Evolutionary conservation across 2,797 vertebrate genomes (phyloP).

Genomic region (Sebastes aleutianus): DNA sequence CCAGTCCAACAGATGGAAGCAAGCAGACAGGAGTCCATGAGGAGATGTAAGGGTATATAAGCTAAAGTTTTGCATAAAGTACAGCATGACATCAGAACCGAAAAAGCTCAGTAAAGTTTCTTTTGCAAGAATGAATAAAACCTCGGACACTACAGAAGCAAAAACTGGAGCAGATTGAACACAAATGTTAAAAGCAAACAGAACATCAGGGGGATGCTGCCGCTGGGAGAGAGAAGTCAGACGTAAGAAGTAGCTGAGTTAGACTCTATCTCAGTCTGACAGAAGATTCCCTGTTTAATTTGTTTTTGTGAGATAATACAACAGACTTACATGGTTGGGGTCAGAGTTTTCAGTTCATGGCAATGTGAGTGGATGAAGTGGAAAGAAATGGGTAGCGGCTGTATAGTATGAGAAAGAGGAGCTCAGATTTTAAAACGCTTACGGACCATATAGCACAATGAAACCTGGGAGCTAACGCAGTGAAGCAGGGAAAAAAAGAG

Average conservation of each 20-base stretch:
- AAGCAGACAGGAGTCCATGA: not conserved
- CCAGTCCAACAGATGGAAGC: not conserved
- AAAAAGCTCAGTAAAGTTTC: constrained; percentile 40
- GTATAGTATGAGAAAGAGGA: not conserved
- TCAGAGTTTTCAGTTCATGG: not conserved
- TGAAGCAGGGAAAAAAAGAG: constrained; percentile 2
- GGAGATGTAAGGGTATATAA: not conserved
- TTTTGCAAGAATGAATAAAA: not conserved
- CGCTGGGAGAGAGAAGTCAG: not conserved
- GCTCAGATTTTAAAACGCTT: not conserved
- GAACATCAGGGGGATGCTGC: not conserved
- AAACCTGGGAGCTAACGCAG: not conserved
- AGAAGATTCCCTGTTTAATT: not conserved
- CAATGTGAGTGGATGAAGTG: not conserved
- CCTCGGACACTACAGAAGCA: not conserved
- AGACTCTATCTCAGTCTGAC: not conserved
- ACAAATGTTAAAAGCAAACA: not conserved
- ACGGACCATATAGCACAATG: not conserved
- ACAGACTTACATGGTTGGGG: not conserved
- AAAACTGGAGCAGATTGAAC: not conserved
- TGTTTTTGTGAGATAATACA: not conserved
- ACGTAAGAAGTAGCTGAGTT: not conserved
- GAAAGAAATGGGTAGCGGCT: not conserved
- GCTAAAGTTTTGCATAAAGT: constrained; percentile 52
- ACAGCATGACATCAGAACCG: constrained; percentile 26